Percentiles rank a stretch among this genome's conserved stretches.
Conservation (phyloP, 1,140 invertebrate genomes). For the Pachyrhynchus sulphureomaculatus region DNA sequence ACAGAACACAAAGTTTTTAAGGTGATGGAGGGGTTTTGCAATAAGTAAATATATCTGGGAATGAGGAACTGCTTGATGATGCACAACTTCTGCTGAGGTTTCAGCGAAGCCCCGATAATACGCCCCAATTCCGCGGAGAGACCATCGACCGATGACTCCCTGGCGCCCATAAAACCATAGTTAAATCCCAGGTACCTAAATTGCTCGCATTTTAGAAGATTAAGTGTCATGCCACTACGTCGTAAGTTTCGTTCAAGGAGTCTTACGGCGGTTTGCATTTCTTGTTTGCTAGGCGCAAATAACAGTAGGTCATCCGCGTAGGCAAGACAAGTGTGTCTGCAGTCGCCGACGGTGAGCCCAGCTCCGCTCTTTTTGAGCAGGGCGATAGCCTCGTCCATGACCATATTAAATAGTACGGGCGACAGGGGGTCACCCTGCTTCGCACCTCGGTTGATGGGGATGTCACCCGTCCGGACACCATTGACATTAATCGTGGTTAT, state of each 20-base stretch:
- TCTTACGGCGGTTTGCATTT: too few relatives aligned
- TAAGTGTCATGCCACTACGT: not conserved
- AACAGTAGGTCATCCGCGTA: constrained; percentile 17
- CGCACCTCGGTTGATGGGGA: constrained; percentile 37
- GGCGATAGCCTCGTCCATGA: constrained; percentile 48
- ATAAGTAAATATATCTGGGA: not conserved
- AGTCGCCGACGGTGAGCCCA: not conserved
- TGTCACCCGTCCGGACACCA: constrained; percentile 23
- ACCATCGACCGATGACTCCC: not conserved
- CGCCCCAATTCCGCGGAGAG: not conserved
- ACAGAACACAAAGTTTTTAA: not conserved
- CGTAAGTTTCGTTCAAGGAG: too few relatives aligned
- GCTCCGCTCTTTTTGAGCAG: not conserved
- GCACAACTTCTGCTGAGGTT: constrained; percentile 26
- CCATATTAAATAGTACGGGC: constrained; percentile 54
- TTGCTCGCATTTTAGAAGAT: not conserved
- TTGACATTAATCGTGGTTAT: constrained; percentile 31
- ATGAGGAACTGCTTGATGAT: constrained; percentile 22
- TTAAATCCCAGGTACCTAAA: constrained; percentile 5
- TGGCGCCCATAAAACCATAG: not conserved
- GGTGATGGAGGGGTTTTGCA: constrained; percentile 16
- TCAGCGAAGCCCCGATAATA: constrained; percentile 17
- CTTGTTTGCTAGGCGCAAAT: too few relatives aligned
- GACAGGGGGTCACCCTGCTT: constrained; percentile 56
- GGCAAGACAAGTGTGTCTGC: not conserved